Conservation (phyloP, 2,797 vertebrate species). For the Poecilia velifera region DNA sequence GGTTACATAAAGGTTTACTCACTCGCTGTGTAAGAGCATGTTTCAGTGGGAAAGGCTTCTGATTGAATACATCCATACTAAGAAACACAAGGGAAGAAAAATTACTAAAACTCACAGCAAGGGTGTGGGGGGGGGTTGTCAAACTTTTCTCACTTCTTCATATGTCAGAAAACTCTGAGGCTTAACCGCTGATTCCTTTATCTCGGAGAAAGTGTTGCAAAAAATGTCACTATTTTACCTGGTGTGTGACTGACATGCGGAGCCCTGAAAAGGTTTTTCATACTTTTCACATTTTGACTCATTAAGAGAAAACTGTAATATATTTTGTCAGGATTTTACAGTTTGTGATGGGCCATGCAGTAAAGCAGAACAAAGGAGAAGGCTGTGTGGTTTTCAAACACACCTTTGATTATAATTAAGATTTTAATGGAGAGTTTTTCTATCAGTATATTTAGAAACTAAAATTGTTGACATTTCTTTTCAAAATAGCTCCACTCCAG, state of each 20-base stretch:
- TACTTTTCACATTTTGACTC: too few species aligned
- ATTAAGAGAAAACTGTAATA: neutral
- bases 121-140: constrained; percentile 41
- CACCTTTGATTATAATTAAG: neutral
- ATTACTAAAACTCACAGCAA: constrained; percentile 43
- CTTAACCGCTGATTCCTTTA: constrained; percentile 28
- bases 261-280: neutral
- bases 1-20: constrained; percentile 78
- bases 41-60: constrained; percentile 68
- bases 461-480: neutral
- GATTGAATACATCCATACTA: constrained; percentile 72
- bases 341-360: neutral
- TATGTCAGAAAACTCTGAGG: constrained; percentile 46
- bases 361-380: neutral
- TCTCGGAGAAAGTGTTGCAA: constrained; percentile 29
- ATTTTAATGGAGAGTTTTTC: neutral
- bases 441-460: neutral
- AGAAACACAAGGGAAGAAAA: constrained; percentile 53
- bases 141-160: constrained; percentile 60
- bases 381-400: neutral
- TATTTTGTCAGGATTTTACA: neutral
- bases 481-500: neutral
- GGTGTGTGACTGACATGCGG: neutral
- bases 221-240: neutral
- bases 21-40: constrained; percentile 69